Conservation (phyloP, 2,113 vertebrate genomes). For the Sapayoa aenigma region DNA sequence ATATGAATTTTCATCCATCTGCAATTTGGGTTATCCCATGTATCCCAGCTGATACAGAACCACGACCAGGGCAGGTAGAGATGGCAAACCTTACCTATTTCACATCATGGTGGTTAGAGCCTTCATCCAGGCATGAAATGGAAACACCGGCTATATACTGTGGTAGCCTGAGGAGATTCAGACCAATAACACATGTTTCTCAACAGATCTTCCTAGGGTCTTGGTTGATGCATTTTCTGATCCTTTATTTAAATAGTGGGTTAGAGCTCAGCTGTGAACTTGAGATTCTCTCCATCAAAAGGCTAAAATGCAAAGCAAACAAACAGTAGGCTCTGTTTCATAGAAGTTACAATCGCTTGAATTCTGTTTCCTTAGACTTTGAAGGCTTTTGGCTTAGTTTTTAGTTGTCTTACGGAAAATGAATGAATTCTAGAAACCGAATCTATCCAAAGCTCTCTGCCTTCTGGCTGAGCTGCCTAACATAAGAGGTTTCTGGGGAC, state of each 20-base stretch:
- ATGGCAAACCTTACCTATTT: background rate
- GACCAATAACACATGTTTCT: background rate
- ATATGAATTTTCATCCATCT: background rate
- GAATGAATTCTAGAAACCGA: background rate
- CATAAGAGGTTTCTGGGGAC: background rate
- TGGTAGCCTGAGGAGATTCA: background rate
- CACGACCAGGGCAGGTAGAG: background rate
- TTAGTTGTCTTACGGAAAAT: background rate
- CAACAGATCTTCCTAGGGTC: background rate
- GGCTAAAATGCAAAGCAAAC: background rate
- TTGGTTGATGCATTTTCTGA: background rate
- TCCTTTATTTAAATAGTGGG: background rate
- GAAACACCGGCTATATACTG: background rate
- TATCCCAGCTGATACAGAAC: background rate
- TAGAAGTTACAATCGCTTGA: background rate
- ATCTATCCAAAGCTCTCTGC: background rate
- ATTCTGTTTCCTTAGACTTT: background rate
- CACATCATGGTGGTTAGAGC: background rate
- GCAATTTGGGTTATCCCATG: rapidly evolving
- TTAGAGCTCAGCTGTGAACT: background rate
- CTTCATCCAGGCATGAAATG: background rate
- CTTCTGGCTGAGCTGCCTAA: background rate
- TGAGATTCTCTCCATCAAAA: background rate
- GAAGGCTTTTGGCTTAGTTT: rapidly evolving
- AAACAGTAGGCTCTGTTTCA: background rate